Percentiles rank a stretch among this genome's conserved stretches.
These are phyloP conservation scores for Actias luna DNA, from an alignment of 2,888 invertebrate species.

Conservation along the genomic window DNA sequence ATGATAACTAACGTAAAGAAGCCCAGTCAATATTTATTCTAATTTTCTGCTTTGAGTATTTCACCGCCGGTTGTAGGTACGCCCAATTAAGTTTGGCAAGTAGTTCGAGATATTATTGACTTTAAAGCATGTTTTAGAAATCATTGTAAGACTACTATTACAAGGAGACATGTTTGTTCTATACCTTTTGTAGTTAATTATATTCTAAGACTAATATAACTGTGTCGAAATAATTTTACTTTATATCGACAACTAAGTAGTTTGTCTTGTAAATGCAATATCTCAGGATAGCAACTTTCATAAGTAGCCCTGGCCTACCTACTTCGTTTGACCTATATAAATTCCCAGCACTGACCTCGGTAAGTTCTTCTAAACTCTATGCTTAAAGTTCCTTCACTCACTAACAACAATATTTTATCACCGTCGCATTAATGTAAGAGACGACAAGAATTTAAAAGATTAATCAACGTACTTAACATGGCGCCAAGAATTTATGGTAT, in stretches of 20 bases:
- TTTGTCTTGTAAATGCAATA: background rate
- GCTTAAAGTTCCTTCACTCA: background rate
- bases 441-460: background rate
- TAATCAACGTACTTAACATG: background rate
- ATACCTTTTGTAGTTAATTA: background rate
- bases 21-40: too few species aligned
- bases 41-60: too few species aligned
- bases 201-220: background rate
- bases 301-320: background rate
- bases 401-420: slow-evolving; percentile 7
- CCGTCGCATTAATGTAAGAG: background rate
- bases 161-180: background rate
- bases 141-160: background rate
- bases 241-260: background rate
- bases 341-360: background rate
- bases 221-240: background rate
- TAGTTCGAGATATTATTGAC: background rate
- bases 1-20: too few species aligned
- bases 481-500: too few species aligned
- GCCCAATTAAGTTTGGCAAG: too few species aligned
- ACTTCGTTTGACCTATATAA: slow-evolving; percentile 3
- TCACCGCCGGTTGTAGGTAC: too few species aligned
- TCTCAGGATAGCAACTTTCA: background rate
- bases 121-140: background rate
- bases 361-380: slow-evolving; percentile 1